phyloP scores from a whole-genome alignment of 2,888 invertebrate species.

The Ernsta delagoae region DNA sequence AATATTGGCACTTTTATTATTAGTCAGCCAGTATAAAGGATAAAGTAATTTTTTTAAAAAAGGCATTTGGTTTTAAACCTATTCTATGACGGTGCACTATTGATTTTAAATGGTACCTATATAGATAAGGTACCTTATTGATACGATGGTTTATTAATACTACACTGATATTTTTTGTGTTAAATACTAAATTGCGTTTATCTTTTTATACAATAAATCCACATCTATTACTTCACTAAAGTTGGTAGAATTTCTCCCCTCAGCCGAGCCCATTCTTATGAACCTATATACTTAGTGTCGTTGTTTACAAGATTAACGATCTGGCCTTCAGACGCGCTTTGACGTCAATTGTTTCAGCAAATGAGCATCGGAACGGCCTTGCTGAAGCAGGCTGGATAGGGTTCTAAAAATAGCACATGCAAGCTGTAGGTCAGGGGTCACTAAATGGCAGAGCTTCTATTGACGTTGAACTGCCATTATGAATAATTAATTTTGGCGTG shows the following conservation, averaged over 20 bases:
- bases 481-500: conserved; percentile 36
- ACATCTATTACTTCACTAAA: background rate
- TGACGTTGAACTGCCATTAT: conserved; percentile 30
- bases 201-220: background rate
- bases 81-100: too few species aligned
- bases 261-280: conserved; percentile 40
- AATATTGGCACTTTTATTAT: background rate
- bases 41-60: too few species aligned
- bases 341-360: conserved; percentile 83
- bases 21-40: too few species aligned
- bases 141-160: too few species aligned
- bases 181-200: too few species aligned
- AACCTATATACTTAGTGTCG: conserved; percentile 49
- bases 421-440: conserved; percentile 76
- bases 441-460: conserved; percentile 43
- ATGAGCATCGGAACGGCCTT: conserved; percentile 70
- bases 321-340: conserved; percentile 66
- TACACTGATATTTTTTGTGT: too few species aligned
- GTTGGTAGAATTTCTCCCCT: conserved; percentile 33
- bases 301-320: conserved; percentile 67
- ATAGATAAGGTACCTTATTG: too few species aligned
- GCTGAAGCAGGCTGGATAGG: conserved; percentile 59
- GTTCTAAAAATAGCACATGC: conserved; percentile 71
- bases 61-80: too few species aligned
- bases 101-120: too few species aligned